phyloP scores from a whole-genome alignment of 2,888 invertebrate genomes.

The Monoplex corrugatus region DNA sequence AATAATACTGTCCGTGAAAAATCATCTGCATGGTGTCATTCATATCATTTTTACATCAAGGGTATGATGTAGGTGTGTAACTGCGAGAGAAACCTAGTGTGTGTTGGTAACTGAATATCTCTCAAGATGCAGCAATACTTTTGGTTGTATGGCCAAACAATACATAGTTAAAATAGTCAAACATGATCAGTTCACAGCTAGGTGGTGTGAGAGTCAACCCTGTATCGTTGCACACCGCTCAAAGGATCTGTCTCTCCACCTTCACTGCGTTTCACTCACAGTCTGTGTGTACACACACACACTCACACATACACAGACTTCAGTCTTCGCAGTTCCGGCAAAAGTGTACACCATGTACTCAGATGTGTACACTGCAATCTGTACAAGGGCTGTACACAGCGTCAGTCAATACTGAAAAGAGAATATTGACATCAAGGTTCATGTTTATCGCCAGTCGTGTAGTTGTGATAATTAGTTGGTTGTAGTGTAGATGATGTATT shows the following conservation, averaged over 20 bases:
- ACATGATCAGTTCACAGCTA: too few relatives aligned
- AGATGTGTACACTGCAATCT: too few relatives aligned
- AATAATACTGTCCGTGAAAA: too few relatives aligned
- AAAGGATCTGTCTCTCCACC: too few relatives aligned
- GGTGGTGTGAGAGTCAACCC: too few relatives aligned
- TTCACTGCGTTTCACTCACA: neutral
- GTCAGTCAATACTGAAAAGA: constrained; percentile 43
- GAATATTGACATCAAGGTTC: neutral
- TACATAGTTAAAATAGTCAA: too few relatives aligned
- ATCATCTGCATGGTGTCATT: too few relatives aligned
- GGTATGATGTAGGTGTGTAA: too few relatives aligned
- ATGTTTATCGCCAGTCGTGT: constrained; percentile 14
- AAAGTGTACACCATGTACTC: too few relatives aligned
- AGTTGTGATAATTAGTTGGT: neutral
- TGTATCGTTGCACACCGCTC: too few relatives aligned
- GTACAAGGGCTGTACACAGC: constrained; percentile 35
- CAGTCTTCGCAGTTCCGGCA: neutral
- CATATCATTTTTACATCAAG: too few relatives aligned
- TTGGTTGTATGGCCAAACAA: neutral
- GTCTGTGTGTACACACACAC: neutral
- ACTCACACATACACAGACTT: too few relatives aligned
- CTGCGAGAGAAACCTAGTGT: neutral
- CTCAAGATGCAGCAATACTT: neutral
- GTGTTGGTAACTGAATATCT: neutral
- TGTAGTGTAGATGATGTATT: constrained; percentile 28